Evolutionary conservation across 2,888 invertebrate species (phyloP).

Genomic region (Habroteleia sp.): DNA sequence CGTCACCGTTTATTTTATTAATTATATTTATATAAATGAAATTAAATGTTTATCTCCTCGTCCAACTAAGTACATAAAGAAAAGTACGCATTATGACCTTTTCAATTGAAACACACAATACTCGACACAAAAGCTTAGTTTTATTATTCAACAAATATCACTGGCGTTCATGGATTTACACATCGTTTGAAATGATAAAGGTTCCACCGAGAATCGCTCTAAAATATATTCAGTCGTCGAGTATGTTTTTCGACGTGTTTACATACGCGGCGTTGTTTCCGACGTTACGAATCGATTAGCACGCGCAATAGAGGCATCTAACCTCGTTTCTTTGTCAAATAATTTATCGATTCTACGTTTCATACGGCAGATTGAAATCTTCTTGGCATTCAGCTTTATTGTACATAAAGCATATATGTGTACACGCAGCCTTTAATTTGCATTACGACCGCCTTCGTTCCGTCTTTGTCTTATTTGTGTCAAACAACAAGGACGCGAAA

Average conservation of each 20-base stretch:
- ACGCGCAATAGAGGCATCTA: constrained; percentile 18
- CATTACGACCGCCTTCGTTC: too few relatives aligned
- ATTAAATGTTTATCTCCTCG: too few relatives aligned
- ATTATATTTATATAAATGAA: too few relatives aligned
- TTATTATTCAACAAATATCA: constrained; percentile 21
- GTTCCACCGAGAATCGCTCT: constrained; percentile 20
- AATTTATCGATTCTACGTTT: constrained; percentile 16
- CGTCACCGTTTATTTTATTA: too few relatives aligned
- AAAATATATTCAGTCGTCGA: constrained; percentile 35
- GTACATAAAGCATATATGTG: too few relatives aligned
- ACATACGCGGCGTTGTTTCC: constrained; percentile 18
- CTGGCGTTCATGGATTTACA: constrained; percentile 15
- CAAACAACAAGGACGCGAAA: too few relatives aligned
- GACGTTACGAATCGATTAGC: constrained; percentile 40
- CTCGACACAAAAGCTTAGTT: neutral
- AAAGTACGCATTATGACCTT: too few relatives aligned
- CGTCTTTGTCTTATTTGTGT: too few relatives aligned
- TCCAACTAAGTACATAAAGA: too few relatives aligned
- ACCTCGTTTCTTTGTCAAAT: constrained; percentile 23
- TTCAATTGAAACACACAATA: neutral
- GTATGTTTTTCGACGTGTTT: constrained; percentile 20
- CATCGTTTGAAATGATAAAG: constrained; percentile 30
- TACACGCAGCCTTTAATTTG: too few relatives aligned
- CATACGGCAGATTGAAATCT: too few relatives aligned
- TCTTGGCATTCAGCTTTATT: too few relatives aligned